phyloP scores from a whole-genome alignment of 2,888 invertebrate species.

The Spicauda simplicius region DNA sequence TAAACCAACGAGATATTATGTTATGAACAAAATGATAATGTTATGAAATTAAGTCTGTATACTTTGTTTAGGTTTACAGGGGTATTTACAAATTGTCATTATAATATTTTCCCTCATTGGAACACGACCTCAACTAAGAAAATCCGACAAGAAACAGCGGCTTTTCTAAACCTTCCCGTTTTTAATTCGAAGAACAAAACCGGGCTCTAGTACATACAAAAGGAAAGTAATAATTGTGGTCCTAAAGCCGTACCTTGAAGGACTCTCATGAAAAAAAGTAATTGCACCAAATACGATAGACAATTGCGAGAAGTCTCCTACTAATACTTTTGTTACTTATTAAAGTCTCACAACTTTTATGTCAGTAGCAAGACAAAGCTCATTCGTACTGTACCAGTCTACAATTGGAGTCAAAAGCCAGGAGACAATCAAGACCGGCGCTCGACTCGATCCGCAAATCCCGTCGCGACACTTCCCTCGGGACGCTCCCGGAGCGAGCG shows the following conservation, averaged over 20 bases:
- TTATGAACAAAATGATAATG: no score
- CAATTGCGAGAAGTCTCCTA: no score
- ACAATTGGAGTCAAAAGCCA: slow-evolving; percentile 20
- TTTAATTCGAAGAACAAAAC: no score
- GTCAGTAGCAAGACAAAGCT: not conserved
- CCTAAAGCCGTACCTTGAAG: not conserved
- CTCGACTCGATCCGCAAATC: slow-evolving; percentile 29
- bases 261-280: not conserved
- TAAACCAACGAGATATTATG: no score
- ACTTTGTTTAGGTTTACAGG: no score
- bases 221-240: not conserved
- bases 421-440: slow-evolving; percentile 19
- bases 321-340: not conserved
- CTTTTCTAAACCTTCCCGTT: no score
- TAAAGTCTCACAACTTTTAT: not conserved
- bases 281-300: not conserved
- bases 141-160: no score
- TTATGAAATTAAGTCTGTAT: no score
- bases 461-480: slow-evolving; percentile 25
- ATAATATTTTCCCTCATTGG: no score
- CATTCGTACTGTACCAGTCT: slow-evolving; percentile 2
- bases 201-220: no score
- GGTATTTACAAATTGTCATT: no score
- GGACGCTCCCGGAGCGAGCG: slow-evolving; percentile 4
- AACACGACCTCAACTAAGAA: no score